These are phyloP conservation scores for Buathra laborator DNA, from an alignment of 2,888 invertebrate genomes.

Conservation along the genomic window DNA sequence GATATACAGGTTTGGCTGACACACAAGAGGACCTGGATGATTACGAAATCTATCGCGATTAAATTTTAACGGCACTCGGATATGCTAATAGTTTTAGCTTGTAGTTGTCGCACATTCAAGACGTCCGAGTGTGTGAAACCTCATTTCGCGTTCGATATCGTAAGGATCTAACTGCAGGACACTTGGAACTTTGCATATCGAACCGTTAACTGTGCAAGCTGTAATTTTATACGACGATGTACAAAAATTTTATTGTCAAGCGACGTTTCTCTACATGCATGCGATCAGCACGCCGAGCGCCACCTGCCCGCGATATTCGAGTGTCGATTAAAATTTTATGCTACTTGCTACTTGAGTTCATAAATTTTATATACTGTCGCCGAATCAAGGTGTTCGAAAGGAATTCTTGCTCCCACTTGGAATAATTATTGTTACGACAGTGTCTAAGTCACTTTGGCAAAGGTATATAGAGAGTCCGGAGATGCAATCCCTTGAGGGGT, in stretches of 20 bases:
- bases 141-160: conserved; percentile 18
- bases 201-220: conserved; percentile 33
- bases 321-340: conserved; percentile 41
- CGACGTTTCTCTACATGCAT: conserved; percentile 14
- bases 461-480: conserved; percentile 4
- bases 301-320: conserved; percentile 40
- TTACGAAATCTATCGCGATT: conserved; percentile 73
- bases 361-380: conserved; percentile 17
- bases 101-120: background rate
- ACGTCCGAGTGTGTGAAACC: conserved; percentile 15
- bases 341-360: conserved; percentile 6
- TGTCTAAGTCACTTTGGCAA: conserved; percentile 10
- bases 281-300: conserved; percentile 18
- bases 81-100: conserved; percentile 75
- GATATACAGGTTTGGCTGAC: conserved; percentile 35
- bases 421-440: conserved; percentile 21
- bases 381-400: conserved; percentile 35
- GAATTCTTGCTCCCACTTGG: conserved; percentile 44
- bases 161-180: conserved; percentile 9
- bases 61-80: conserved; percentile 74
- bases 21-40: conserved; percentile 56
- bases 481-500: conserved; percentile 36
- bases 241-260: conserved; percentile 32
- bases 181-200: conserved; percentile 20
- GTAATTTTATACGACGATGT: conserved; percentile 27